Evolutionary conservation across 1,140 invertebrate species (phyloP), one percentile per base, ranked within the genome.

Genomic region (Atta colombica): DNA sequence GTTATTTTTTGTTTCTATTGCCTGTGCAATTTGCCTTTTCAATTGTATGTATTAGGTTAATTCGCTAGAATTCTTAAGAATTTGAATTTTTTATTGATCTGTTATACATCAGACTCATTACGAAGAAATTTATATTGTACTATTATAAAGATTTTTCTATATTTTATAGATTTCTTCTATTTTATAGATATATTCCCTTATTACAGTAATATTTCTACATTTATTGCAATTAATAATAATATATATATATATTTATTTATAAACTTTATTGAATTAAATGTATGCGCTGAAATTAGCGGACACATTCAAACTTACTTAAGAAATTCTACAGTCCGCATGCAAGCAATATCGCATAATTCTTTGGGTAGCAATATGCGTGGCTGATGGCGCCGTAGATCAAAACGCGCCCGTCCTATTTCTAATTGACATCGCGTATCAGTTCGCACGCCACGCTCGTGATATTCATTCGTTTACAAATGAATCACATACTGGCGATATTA

Each of bases 401-500:
- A 81, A 80, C n/a, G 51, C 39, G 16, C 14, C 71, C 3, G 14
- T 60, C 18, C 12, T 55, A 49, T 85, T 84, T 74, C 55, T 84
- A 84, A 84, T 84, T 63, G 69, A 75, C 69, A 35, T 75, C 39
- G 45, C 69, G 2, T 84, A 84, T 84, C 39, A 49, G 25, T 21
- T 74, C 4, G 53, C 68, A 35, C 21, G 31, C 8, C 49, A 8
- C 51, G 31, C 65, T 78, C 10, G 49, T 18, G 21, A 81, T 81
- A 81, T 58, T 77, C 4, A 21, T 53, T 61, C 53, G 18, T 74
- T 75, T 61, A 55, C 60, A 28, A 84, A 74, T 63, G 55, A 84
- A 74, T 82, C 80, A 82, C 80, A 82, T 18, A 72, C n/a, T 21
- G 31, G 39, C 55, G 21, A 82, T 80, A 58, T 82, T 61, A 49